Evolutionary conservation across 92 coral and sea anemone species (phyloP), one percentile per base, ranked within the genome.

Genomic region (Pocillopora grandis): DNA sequence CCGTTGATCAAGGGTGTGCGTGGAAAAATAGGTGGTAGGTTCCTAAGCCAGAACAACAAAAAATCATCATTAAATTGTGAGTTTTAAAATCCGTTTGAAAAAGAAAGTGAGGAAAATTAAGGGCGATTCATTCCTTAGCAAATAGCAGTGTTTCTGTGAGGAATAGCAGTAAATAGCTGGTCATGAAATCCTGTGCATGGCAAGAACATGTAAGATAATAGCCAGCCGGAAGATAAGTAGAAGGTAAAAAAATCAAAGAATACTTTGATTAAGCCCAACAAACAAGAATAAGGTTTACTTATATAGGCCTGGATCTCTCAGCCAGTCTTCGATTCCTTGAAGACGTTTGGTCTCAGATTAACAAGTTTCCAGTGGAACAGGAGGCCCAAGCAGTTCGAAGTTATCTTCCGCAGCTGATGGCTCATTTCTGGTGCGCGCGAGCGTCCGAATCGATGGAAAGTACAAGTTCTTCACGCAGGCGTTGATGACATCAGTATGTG

Each of bases 401-500:
- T 42, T 9, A 67, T 27, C 19, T 17, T 67, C 48, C 21, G 35
- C 72, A 66, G 71, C 23, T 10, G 5, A 42, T 42, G 49, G 7
- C 3, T 42, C 49, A 42, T 42, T 42, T 42, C 49, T 42, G 49
- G 6, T 76, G 23, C 80, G 12, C 60, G 13, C 60, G 48, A 36
- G 63, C 80, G 13, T 55, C 18, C 80, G 49, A 12, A 64, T 36
- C 31, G 65, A 76, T 19, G 62, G 80, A 60, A 76, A 57, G 80
- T 49, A 49, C 35, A 56, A 9, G 66, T 48, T 21, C 12, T 57
- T 60, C 16, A 48, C 18, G 80, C 62, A 48, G 80, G 63, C 3
- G 66, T 76, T 76, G 48, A 76, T 76, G 80, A 76, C 66, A 57
- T 76, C 64, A 76, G 66, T n/a, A 19, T 6, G 66, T 56, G 80